phyloP scores from a whole-genome alignment of 2,888 invertebrate species.

The Aphrophora alni region DNA sequence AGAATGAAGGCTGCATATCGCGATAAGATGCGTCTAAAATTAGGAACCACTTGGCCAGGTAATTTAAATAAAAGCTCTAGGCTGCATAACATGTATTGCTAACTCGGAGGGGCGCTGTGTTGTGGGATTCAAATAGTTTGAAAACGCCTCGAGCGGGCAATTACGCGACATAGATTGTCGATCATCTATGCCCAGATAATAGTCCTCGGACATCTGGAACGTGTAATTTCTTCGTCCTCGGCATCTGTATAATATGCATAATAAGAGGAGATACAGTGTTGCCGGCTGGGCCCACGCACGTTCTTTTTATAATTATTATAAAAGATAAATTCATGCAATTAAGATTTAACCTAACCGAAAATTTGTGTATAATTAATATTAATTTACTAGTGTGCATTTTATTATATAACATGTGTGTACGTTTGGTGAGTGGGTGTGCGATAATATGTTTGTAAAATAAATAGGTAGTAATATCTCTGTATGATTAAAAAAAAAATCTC shows the following conservation, averaged over 20 bases:
- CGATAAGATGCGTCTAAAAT: not conserved
- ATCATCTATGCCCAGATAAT: conserved; percentile 2
- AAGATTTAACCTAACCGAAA: too few relatives aligned
- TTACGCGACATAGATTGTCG: not conserved
- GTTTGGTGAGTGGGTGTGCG: too few relatives aligned
- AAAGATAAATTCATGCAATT: too few relatives aligned
- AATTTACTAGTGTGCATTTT: too few relatives aligned
- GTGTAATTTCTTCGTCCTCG: conserved; percentile 38
- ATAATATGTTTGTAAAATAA: too few relatives aligned
- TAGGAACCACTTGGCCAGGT: conserved; percentile 3
- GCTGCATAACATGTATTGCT: not conserved
- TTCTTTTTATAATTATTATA: not conserved
- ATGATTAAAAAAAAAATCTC: too few relatives aligned
- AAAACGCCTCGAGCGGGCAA: not conserved
- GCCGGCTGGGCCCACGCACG: conserved; percentile 22
- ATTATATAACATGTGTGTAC: too few relatives aligned
- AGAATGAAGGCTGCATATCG: not conserved
- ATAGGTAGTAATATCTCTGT: too few relatives aligned
- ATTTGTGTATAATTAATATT: too few relatives aligned
- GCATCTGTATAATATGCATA: conserved; percentile 40
- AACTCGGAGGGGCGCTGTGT: not conserved
- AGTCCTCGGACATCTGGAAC: conserved; percentile 34
- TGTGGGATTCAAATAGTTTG: not conserved
- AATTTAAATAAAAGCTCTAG: not conserved
- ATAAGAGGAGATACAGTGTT: conserved; percentile 32